A percentile compares a stretch with the other conserved stretches of the same genome.
phyloP scores from a whole-genome alignment of 2,888 invertebrate species.

The Geophilus truncorum region DNA sequence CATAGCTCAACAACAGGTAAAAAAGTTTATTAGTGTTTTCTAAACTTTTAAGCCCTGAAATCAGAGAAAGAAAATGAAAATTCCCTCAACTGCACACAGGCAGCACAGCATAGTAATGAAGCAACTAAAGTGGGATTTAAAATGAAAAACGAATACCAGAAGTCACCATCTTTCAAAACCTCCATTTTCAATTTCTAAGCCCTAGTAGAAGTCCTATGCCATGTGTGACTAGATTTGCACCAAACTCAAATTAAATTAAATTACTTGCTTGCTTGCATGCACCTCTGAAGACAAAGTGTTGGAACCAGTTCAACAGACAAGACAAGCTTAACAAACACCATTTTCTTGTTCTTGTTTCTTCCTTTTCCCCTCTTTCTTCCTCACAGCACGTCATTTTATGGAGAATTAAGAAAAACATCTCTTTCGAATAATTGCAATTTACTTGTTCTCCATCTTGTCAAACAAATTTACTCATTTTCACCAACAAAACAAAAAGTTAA shows the following conservation, averaged over 20 bases:
- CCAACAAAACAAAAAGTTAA: background rate
- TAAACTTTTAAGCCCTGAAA: background rate
- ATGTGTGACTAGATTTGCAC: background rate
- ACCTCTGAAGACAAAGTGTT: background rate
- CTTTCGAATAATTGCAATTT: background rate
- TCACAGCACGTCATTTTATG: background rate
- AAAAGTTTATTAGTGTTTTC: background rate
- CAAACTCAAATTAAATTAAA: slow-evolving; percentile 19
- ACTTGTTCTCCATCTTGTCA: too few species aligned
- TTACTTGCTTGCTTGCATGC: background rate
- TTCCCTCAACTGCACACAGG: background rate
- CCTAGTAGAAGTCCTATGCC: background rate
- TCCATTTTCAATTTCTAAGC: background rate
- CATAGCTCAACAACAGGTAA: background rate
- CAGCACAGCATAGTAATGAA: background rate
- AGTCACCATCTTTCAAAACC: background rate
- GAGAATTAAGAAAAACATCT: background rate
- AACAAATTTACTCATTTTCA: background rate
- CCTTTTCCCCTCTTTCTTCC: background rate
- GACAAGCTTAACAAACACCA: background rate
- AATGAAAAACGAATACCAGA: background rate
- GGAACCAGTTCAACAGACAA: background rate
- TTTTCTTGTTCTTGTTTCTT: background rate
- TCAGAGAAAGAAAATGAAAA: background rate
- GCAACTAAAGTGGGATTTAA: background rate